phyloP scores from a whole-genome alignment of 1,140 invertebrate genomes.

The Venustaconcha ellipsiformis region DNA sequence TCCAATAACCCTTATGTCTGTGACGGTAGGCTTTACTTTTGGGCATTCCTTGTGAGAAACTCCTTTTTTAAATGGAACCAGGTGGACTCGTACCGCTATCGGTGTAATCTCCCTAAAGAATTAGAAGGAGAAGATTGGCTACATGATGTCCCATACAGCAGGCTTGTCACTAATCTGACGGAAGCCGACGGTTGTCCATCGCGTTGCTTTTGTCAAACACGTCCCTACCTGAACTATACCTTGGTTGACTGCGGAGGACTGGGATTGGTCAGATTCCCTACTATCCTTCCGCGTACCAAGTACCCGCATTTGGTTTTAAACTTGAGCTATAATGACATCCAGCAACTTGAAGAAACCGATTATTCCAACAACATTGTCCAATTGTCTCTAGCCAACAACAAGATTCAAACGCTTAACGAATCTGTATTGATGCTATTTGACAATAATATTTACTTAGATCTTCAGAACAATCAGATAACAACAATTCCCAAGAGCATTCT shows the following conservation, averaged over 20 bases:
- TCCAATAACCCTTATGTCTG: background rate
- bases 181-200: background rate
- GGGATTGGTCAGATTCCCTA: background rate
- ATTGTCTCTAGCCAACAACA: too few relatives aligned
- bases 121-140: background rate
- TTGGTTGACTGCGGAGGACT: background rate
- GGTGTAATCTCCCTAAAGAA: background rate
- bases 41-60: too few relatives aligned
- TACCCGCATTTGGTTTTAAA: background rate
- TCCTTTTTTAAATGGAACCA: background rate
- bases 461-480: conserved; percentile 14
- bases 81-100: background rate
- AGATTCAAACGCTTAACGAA: too few relatives aligned
- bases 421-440: too few relatives aligned
- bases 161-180: background rate
- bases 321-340: background rate
- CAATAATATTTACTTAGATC: background rate
- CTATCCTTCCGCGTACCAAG: background rate
- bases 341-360: too few relatives aligned
- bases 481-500: conserved; percentile 27
- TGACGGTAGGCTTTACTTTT: background rate
- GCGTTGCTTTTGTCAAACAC: background rate
- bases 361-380: too few relatives aligned
- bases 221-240: background rate
- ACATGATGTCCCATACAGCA: background rate